Evolutionary conservation across 2,113 vertebrate species (phyloP), one percentile per base, ranked within the genome.

Genomic region (Burhinus oedicnemus): DNA sequence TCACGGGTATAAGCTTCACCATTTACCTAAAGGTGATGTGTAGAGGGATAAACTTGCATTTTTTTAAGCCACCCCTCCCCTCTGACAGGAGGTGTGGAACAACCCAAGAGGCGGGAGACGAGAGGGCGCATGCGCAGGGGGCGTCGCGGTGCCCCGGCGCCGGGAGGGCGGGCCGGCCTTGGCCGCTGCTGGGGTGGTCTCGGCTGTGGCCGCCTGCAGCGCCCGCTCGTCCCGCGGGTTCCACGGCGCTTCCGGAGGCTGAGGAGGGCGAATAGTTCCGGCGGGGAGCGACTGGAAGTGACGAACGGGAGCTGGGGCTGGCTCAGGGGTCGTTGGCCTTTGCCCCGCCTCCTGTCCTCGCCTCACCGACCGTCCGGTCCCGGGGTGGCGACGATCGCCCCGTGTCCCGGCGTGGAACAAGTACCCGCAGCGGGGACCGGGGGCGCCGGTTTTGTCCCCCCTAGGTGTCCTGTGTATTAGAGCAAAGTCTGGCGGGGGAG

Each of bases 151-250:
- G 58, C 4, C 3, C 4, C 0, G 36, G 26, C 1, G 11, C 45
- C 11, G 14, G 15, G 27, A 3, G 40, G 4, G 20, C 0, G 0
- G 11, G 0, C 0, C 0, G 44, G 42, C 2, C 0, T 2, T 0
- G 15, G 9, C 3, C 2, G 6, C 7, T 0, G 29, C 0, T 0
- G 15, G 60, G 23, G 8, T 0, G 2, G 32, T 5, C 3, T 0
- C 0, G 5, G 2, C 2, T 2, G 19, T 6, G 4, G 29, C 32
- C 3, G 40, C 19, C 7, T 7, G 22, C 47, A 23, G 49, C 49
- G 49, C 22, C 11, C 21, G 47, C 47, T 22, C 21, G 47, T 49
- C 21, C 47, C 20, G 45, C 45, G 8, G 29, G 5, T 12, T 3
- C 30, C 2, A 12, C 3, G 1, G 75, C 3, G 2, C 3, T 14